phyloP scores from a whole-genome alignment of 1,140 invertebrate species.

The Lepidurus packardi region DNA sequence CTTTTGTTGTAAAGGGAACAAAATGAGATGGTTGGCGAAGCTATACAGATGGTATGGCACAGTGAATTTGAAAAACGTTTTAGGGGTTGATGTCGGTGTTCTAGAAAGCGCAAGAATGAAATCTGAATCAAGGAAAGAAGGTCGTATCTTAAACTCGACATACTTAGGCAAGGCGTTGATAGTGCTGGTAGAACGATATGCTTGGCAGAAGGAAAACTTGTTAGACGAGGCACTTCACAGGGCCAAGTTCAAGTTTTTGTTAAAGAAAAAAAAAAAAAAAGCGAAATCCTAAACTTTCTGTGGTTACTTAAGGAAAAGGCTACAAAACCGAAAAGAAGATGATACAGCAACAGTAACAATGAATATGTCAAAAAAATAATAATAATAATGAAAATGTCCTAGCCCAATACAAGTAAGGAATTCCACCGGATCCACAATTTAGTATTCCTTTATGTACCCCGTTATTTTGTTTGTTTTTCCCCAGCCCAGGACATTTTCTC shows the following conservation, averaged over 20 bases:
- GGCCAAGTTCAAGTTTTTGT: not conserved
- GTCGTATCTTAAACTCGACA: not conserved
- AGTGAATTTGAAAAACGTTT: not conserved
- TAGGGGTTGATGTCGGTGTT: not conserved
- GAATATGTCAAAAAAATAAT: not conserved
- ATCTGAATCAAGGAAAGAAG: not conserved
- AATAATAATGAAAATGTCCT: not conserved
- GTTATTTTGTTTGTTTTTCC: not conserved
- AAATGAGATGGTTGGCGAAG: slow-evolving; percentile 19
- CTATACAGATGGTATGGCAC: slow-evolving; percentile 21
- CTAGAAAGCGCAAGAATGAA: not conserved
- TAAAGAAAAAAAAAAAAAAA: not conserved
- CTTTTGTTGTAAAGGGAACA: not conserved
- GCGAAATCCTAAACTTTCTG: not conserved
- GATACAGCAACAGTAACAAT: slow-evolving; percentile 19
- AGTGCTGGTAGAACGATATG: slow-evolving; percentile 12
- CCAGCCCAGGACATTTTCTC: too few relatives aligned
- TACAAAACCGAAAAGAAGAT: not conserved
- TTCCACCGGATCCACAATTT: slow-evolving; percentile 1
- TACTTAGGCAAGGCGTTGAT: not conserved
- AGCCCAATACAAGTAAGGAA: not conserved
- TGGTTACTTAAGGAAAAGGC: not conserved
- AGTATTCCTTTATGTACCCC: not conserved
- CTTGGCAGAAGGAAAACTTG: slow-evolving; percentile 14
- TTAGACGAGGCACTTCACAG: slow-evolving; percentile 2